Base-by-base conservation (phyloP, 2,113 vertebrate species). In the Alectura lathami region DNA sequence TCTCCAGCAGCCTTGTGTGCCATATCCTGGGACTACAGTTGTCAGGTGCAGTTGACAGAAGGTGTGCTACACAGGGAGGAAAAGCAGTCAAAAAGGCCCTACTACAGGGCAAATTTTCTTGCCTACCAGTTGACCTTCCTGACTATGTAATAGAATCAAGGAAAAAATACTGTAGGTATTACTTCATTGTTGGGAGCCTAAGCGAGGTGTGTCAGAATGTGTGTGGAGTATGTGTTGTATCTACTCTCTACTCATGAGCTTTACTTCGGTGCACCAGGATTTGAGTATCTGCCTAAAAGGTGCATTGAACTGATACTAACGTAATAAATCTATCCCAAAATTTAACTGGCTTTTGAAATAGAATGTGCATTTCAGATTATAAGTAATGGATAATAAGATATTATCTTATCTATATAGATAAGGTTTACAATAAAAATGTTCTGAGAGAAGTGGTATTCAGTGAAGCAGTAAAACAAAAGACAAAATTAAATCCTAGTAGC, bases 11-110 rank as follows among this genome's bases (percentile, higher is more conserved):
- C 5, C 40, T 66, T 66, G 7, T 45, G 18, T 57, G 26, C 17
- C 2, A 0, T 48, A 7, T 62, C 42, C 40, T 57, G 36, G 43
- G 23, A 22, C 18, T 42, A 8, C 2, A 5, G 17, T 10, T 29
- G 17, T 63, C 57, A 42, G 21, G 48, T 3, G 5, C 6, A 23
- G 11, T 20, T 75, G 43, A 17, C 0, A 3, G n/a, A 68, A 86
- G 8, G 3, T 2, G 4, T 29, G 3, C 2, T 3, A 12, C n/a
- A 76, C 24, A n/a, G 51, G 78, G 6, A 4, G 8, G 1, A 5
- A 47, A 15, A 50, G 17, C 14, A n/a, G 16, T 18, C 9, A 30
- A 45, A 76, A 75, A 75, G 24, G 27, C 10, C 59, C 36, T 82
- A 17, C 14, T 29, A 67, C 8, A 51, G 42, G 21, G 1, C 27